A percentile compares a stretch with the other conserved stretches of the same genome.
These are phyloP conservation scores for Monopterus albus DNA, from an alignment of 2,113 vertebrate genomes.

Conservation along the genomic window DNA sequence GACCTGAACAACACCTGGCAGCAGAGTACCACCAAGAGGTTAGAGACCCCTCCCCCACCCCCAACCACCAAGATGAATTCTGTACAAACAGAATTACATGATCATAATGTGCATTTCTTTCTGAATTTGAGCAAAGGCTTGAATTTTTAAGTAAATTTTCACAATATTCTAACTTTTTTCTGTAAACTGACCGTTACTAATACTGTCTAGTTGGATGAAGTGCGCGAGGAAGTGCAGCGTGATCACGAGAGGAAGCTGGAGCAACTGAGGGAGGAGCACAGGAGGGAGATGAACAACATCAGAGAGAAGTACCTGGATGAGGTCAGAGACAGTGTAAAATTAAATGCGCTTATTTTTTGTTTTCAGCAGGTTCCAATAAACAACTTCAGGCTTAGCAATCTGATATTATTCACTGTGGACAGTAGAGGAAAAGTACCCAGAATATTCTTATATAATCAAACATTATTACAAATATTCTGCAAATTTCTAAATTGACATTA, in stretches of 20 bases:
- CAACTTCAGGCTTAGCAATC: too few relatives aligned
- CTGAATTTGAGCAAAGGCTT: not conserved
- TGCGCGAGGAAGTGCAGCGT: conserved; percentile 86
- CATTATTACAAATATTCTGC: too few relatives aligned
- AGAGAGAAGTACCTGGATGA: conserved; percentile 83
- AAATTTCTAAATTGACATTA: too few relatives aligned
- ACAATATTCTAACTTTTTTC: not conserved
- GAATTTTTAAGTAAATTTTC: not conserved
- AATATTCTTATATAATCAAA: too few relatives aligned
- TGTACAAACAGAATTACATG: not conserved
- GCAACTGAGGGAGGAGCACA: conserved; percentile 86
- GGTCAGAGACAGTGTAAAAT: conserved; percentile 77
- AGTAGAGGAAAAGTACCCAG: too few relatives aligned
- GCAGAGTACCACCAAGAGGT: conserved; percentile 87
- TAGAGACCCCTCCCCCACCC: conserved; percentile 12
- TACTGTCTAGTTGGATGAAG: conserved; percentile 82
- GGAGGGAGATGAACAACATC: conserved; percentile 74
- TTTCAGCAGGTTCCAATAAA: too few relatives aligned
- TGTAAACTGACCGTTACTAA: not conserved
- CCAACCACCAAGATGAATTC: not conserved
- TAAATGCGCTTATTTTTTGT: too few relatives aligned
- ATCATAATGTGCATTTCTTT: not conserved
- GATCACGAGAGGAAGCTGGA: conserved; percentile 88
- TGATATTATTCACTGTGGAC: too few relatives aligned
- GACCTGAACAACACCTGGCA: conserved; percentile 75